phyloP scores from a whole-genome alignment of 2,797 vertebrate genomes.

The Arremon brunneinucha region DNA sequence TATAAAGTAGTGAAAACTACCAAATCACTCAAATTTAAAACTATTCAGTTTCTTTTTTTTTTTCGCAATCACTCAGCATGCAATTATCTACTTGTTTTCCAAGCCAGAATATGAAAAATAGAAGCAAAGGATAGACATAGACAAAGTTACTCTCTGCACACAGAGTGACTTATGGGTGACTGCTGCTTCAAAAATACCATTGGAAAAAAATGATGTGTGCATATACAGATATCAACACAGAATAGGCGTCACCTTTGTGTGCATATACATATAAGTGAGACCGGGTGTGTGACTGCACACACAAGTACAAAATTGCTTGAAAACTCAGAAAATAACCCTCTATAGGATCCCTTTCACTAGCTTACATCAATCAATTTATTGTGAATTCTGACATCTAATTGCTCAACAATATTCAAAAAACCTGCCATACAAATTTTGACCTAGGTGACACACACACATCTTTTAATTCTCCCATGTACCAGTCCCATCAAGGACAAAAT shows the following conservation, averaged over 20 bases:
- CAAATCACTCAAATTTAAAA: not conserved
- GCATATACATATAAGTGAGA: too few relatives aligned
- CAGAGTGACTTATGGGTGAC: not conserved
- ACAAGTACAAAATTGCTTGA: not conserved
- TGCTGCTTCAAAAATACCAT: not conserved
- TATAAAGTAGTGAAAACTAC: not conserved
- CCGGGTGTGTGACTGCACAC: rapidly evolving
- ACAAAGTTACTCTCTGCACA: not conserved
- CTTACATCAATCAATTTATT: not conserved
- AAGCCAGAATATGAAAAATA: not conserved
- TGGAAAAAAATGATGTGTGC: not conserved
- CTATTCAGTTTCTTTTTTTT: not conserved
- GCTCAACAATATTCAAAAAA: not conserved
- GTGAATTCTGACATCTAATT: not conserved
- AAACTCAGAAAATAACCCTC: not conserved
- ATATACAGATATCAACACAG: not conserved
- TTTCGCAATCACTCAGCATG: not conserved
- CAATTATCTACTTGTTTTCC: not conserved
- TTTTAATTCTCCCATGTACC: not conserved
- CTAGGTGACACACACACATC: not conserved
- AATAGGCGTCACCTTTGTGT: not conserved
- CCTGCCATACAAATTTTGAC: not conserved
- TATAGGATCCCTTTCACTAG: not conserved
- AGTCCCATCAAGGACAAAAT: not conserved
- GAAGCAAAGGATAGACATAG: not conserved